Percentiles rank a stretch among this genome's conserved stretches.
These are phyloP conservation scores for Zingel zingel DNA, from an alignment of 2,113 vertebrate genomes.

Conservation along the genomic window DNA sequence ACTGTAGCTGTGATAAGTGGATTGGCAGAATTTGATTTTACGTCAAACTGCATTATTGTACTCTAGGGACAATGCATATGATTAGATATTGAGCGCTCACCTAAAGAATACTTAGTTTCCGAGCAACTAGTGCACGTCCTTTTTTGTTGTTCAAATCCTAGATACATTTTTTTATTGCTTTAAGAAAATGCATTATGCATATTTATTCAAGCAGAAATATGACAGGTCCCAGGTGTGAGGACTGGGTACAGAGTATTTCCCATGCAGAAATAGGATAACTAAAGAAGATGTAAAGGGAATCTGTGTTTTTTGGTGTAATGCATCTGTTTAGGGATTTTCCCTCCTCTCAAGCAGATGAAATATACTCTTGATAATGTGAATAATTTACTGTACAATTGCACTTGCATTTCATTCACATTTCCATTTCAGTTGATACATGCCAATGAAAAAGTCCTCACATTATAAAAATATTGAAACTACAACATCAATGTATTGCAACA, in stretches of 20 bases:
- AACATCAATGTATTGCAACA: not conserved
- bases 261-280: not conserved
- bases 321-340: not conserved
- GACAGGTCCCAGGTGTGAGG: not conserved
- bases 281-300: not conserved
- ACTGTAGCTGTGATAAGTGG: conserved; percentile 19
- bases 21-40: conserved; percentile 46
- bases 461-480: not conserved
- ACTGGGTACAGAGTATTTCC: not conserved
- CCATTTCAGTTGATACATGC: not conserved
- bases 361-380: not conserved
- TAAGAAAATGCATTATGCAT: not conserved
- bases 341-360: conserved; percentile 1
- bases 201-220: not conserved
- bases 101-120: not conserved
- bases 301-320: not conserved
- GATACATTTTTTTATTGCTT: not conserved
- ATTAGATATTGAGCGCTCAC: not conserved
- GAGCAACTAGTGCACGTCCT: not conserved
- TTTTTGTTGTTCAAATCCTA: conserved; percentile 6
- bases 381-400: not conserved
- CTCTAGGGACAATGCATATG: not conserved
- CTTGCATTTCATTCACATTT: not conserved
- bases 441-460: not conserved
- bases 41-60: conserved; percentile 29